These are phyloP conservation scores for Dilophus febrilis DNA, from an alignment of 2,888 invertebrate species.

Conservation along the genomic window DNA sequence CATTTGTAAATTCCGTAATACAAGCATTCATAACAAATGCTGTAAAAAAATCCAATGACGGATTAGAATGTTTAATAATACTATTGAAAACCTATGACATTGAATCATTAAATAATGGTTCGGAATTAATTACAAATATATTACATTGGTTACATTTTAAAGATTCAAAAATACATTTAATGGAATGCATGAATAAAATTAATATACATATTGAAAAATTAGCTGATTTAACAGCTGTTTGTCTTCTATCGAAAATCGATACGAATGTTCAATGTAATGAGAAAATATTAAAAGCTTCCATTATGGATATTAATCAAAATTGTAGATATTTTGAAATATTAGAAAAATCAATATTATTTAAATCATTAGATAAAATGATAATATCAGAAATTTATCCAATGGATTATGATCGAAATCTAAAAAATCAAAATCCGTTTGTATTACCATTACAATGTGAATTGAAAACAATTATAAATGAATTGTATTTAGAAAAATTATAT, in stretches of 20 bases:
- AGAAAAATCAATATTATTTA: neutral
- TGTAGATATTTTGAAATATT: neutral
- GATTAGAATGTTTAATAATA: neutral
- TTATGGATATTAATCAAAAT: neutral
- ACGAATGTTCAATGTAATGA: too few species aligned
- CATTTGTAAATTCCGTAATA: constrained; percentile 2
- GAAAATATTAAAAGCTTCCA: neutral
- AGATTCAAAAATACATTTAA: neutral
- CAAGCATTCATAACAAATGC: constrained; percentile 1
- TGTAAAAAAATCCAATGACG: constrained; percentile 1
- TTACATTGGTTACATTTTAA: constrained; percentile 1
- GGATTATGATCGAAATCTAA: too few species aligned
- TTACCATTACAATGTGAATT: constrained; percentile 1
- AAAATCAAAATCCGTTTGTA: too few species aligned
- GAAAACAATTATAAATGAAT: constrained; percentile 2
- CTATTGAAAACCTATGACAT: neutral
- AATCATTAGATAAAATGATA: neutral
- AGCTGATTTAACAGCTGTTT: constrained; percentile 1
- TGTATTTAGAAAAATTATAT: neutral
- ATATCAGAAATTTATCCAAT: too few species aligned
- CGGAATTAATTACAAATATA: neutral
- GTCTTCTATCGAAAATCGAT: constrained; percentile 1
- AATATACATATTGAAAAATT: neutral
- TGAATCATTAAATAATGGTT: neutral
- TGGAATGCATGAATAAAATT: neutral